Evolutionary conservation across 2,797 vertebrate genomes (phyloP).

Genomic region (Hylomyscus alleni): DNA sequence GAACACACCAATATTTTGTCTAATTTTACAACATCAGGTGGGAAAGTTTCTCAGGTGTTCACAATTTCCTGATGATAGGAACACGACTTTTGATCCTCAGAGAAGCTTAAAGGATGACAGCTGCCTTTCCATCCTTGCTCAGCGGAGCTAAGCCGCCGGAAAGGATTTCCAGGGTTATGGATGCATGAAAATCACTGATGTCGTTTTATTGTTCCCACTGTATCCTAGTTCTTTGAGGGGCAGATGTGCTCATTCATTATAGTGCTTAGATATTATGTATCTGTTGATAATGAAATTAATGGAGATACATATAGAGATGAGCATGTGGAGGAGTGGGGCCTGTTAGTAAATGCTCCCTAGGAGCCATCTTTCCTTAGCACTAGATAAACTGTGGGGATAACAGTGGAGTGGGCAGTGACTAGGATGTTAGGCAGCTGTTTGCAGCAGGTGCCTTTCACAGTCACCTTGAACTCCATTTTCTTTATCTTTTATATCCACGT

Average conservation of each 20-base stretch:
- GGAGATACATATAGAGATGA: background rate
- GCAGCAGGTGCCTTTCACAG: background rate
- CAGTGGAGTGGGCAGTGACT: background rate
- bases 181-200: background rate
- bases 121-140: background rate
- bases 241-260: background rate
- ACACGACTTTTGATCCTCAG: background rate
- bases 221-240: background rate
- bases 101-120: slow-evolving; percentile 11
- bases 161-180: background rate
- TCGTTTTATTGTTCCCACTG: background rate
- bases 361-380: background rate
- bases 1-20: slow-evolving; percentile 36
- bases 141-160: background rate
- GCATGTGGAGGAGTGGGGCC: background rate
- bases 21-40: background rate
- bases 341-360: background rate
- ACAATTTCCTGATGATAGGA: background rate
- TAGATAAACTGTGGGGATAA: background rate
- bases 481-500: background rate
- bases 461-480: background rate
- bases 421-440: background rate
- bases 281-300: slow-evolving; percentile 2
- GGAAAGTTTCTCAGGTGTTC: background rate
- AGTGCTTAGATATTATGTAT: background rate